Conservation (phyloP, 2,113 vertebrate genomes). For the Zosterops borbonicus region DNA sequence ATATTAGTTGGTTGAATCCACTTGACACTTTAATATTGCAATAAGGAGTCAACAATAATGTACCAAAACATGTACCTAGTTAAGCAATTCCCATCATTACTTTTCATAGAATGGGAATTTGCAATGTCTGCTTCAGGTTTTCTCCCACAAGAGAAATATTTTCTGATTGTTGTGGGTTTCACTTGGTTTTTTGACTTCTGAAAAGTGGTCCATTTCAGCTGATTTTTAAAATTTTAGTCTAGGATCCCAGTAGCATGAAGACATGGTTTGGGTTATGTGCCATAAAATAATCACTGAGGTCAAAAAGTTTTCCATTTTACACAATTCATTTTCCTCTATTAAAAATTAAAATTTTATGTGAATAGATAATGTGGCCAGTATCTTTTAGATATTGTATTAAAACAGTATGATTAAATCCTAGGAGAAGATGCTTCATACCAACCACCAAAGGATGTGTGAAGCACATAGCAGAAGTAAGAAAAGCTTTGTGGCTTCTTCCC, state of each 20-base stretch:
- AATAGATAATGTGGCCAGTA: not conserved
- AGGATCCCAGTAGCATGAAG: not conserved
- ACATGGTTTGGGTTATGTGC: not conserved
- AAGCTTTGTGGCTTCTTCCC: not conserved
- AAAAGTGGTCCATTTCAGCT: not conserved
- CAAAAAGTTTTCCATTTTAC: not conserved
- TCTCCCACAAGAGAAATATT: not conserved
- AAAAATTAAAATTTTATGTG: not conserved
- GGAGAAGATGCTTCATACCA: not conserved
- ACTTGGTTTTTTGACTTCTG: not conserved
- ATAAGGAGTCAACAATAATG: constrained; percentile 15
- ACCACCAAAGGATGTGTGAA: not conserved
- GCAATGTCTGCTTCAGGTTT: not conserved
- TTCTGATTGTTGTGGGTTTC: not conserved
- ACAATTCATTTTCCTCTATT: not conserved
- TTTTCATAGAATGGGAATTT: not conserved
- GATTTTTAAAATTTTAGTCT: not conserved
- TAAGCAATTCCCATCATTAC: not conserved
- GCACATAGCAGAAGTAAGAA: not conserved
- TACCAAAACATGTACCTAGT: not conserved
- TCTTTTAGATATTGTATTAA: not conserved
- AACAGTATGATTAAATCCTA: not conserved
- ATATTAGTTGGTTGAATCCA: constrained; percentile 1
- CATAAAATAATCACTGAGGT: not conserved
- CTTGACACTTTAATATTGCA: constrained; percentile 18